Evolutionary conservation across 2,113 vertebrate genomes (phyloP), one percentile per base, ranked within the genome.

Genomic region (Oenanthe melanoleuca): DNA sequence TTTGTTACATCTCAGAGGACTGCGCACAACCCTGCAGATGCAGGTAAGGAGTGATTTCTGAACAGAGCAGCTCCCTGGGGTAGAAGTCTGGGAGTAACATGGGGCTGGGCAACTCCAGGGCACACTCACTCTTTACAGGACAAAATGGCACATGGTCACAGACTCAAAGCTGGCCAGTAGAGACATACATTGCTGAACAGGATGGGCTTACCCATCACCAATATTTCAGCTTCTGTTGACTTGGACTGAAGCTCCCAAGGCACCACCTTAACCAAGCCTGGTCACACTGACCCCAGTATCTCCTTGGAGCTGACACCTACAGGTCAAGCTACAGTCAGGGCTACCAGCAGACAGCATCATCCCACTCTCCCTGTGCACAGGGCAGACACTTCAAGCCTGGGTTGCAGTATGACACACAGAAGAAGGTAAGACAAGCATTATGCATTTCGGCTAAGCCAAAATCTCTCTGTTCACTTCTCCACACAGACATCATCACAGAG

Each of bases 81-180:
- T 52, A 72, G n/a, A 55, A 78, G 49, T 59, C 5, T 0, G 1
- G 29, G 26, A 52, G 29, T 17, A 42, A 42, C 0, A 1, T 0
- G 0, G 26, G 14, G 52, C 49, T 80, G 71, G 83, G 63, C 34
- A 88, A 28, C 42, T 63, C 20, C 61, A 71, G 52, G 22, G 28
- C 59, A 73, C 25, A 3, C 21, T 50, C 25, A 17, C 17, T 61
- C 49, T 34, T 42, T 23, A 50, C 33, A 59, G 74, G 49, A 47
- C 2, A 2, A n/a, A 18, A 47, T 33, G 56, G 45, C 56, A 59
- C 33, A 19, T 2, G 17, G 64, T 17, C 37, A 66, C 33, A 77
- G 45, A 44, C 60, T 49, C 31, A 63, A 21, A 79, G 47, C 47
- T 71, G 83, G 42, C 0, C 2, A 60, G 24, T 10, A 53, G 24